Evolutionary conservation across 2,113 vertebrate species (phyloP), one percentile per base, ranked within the genome.

Genomic region (Anarhynchus alexandrinus): DNA sequence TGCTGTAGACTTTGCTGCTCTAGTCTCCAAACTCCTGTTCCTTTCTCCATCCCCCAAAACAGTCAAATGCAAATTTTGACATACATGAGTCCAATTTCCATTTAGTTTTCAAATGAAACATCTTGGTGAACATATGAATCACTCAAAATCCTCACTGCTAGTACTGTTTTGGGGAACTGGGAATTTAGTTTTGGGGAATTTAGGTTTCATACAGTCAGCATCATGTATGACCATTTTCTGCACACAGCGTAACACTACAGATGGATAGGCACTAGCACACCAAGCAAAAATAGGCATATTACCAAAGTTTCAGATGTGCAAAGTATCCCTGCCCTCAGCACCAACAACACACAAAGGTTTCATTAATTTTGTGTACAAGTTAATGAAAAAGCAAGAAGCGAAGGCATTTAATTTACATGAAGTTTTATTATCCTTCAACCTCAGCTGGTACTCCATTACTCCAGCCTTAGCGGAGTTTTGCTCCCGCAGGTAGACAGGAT

Each of bases 401-500:
- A 93, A 88, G 55, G 18, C n/a, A 73, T 89, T 87, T 93, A 4
- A 81, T 90, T 83, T 54, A 82, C 22, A 45, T 87, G 3, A 80
- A 70, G 30, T 83, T 98, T 97, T 97, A 97, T 98, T 97, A 61
- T 64, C 49, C 65, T 82, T 83, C 72, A 30, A 52, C 57, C 49
- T 91, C 74, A 70, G 30, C 36, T 61, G 42, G 30, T 58, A 64
- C 14, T 72, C 36, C 40, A 30, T 69, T 61, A 61, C 54, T 72
- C 16, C 54, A 84, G n/a, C 57, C 52, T 87, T 59, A 38, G 40
- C 79, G 70, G 47, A 51, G 61, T 49, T 78, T 52, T 88, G 18
- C 67, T 89, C 57, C 74, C 64, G 26, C 32, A 80, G 69, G 90
- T 40, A 67, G 66, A 51, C 67, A 93, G 49, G 76, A 82, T 94